Conservation (phyloP, 2,113 vertebrate genomes). For the Rhinoderma darwinii region DNA sequence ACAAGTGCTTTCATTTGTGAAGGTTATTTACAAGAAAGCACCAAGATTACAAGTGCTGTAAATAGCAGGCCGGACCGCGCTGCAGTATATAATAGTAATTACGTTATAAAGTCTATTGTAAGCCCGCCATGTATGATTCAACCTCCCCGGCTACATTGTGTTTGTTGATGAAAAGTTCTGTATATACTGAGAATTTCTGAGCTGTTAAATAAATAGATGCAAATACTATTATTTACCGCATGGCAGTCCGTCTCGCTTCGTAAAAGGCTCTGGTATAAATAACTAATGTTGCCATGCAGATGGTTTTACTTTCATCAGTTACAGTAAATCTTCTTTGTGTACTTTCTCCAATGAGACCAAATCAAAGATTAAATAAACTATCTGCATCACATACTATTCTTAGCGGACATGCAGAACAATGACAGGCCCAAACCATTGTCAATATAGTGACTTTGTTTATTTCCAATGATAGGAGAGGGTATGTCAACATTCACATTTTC, state of each 20-base stretch:
- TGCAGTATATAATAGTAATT: conserved; percentile 14
- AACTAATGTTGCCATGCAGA: conserved; percentile 13
- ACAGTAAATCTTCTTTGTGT: conserved; percentile 32
- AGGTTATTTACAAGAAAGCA: neutral
- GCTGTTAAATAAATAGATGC: conserved; percentile 29
- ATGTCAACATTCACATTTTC: neutral
- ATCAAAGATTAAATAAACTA: conserved; percentile 38
- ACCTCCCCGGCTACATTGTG: neutral
- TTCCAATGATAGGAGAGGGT: neutral
- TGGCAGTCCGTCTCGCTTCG: neutral
- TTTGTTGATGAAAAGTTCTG: conserved; percentile 11
- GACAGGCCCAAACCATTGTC: neutral
- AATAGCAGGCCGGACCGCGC: neutral
- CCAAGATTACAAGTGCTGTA: neutral
- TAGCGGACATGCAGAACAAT: conserved; percentile 4
- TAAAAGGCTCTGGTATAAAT: conserved; percentile 14
- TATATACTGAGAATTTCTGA: conserved; percentile 8
- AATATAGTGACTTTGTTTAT: neutral
- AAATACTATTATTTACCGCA: conserved; percentile 1
- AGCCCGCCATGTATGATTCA: conserved; percentile 3
- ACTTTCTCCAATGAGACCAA: conserved; percentile 24
- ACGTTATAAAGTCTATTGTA: neutral
- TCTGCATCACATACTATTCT: neutral
- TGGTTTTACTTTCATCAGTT: conserved; percentile 28
- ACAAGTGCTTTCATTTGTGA: conserved; percentile 2